Conservation (phyloP, 1,140 invertebrate genomes). For the Leguminivora glycinivorella region DNA sequence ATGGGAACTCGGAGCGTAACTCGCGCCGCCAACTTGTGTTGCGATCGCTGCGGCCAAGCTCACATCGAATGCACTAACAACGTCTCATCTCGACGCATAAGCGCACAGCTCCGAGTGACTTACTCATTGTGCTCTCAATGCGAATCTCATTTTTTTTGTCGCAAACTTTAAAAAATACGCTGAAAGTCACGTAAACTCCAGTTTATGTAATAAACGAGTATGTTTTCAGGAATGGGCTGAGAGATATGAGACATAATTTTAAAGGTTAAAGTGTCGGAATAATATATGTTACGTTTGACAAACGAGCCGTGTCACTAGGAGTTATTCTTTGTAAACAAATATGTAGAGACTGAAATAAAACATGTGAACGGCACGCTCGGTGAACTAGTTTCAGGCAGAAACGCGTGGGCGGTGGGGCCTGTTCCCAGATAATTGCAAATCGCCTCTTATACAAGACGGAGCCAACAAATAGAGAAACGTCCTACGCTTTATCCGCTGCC, state of each 20-base stretch:
- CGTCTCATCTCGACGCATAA: conserved; percentile 48
- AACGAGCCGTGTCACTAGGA: conserved; percentile 10
- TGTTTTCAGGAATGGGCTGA: conserved; percentile 7
- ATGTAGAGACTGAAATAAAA: conserved; percentile 23
- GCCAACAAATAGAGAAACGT: conserved; percentile 25
- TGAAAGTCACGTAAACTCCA: not conserved
- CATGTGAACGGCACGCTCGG: conserved; percentile 18
- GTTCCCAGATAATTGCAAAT: conserved; percentile 27
- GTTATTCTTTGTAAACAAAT: conserved; percentile 29
- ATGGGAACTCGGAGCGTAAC: conserved; percentile 48
- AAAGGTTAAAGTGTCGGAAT: conserved; percentile 4
- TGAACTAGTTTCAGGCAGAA: conserved; percentile 24
- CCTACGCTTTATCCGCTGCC: conserved; percentile 21
- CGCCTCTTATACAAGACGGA: conserved; percentile 28
- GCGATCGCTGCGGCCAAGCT: conserved; percentile 41
- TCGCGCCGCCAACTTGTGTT: conserved; percentile 39
- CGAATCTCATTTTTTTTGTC: conserved; percentile 7
- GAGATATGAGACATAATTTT: conserved; percentile 13
- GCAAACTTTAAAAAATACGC: not conserved
- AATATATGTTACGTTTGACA: conserved; percentile 21
- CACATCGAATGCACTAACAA: conserved; percentile 57
- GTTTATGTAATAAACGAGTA: conserved; percentile 4
- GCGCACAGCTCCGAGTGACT: conserved; percentile 23
- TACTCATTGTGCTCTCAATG: not conserved
- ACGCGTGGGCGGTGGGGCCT: conserved; percentile 22